Conservation (phyloP, 2,888 invertebrate genomes). For the Tiliacea citrago region DNA sequence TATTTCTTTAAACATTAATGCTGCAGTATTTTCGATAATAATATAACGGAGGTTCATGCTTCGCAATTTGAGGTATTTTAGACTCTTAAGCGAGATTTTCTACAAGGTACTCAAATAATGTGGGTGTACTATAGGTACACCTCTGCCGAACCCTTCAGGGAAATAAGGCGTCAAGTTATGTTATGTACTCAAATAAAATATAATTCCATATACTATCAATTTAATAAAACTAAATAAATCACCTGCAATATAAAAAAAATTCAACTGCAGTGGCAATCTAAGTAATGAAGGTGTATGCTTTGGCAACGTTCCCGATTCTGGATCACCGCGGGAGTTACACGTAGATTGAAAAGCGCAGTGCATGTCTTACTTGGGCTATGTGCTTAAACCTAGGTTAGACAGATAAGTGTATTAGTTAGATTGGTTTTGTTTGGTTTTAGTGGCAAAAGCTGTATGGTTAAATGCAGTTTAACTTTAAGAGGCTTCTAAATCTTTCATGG, state of each 20-base stretch:
- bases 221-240: too few species aligned
- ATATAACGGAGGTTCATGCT: too few species aligned
- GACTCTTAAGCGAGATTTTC: too few species aligned
- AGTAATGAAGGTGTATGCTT: conserved; percentile 63
- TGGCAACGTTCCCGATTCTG: conserved; percentile 59
- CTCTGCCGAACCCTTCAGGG: too few species aligned
- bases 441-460: conserved; percentile 1
- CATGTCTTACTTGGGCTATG: conserved; percentile 7
- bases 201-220: conserved; percentile 7
- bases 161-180: too few species aligned
- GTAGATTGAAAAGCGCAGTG: conserved; percentile 45
- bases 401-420: conserved; percentile 23
- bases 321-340: conserved; percentile 38
- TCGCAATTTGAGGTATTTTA: too few species aligned
- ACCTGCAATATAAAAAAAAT: too few species aligned
- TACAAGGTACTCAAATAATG: too few species aligned
- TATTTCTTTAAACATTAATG: too few species aligned
- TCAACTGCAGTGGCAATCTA: conserved; percentile 54
- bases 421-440: background rate
- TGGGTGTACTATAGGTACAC: too few species aligned
- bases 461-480: background rate
- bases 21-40: too few species aligned
- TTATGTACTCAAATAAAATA: background rate
- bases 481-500: too few species aligned
- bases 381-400: conserved; percentile 32